phyloP scores from a whole-genome alignment of 2,797 vertebrate species.

The Dallia pectoralis region DNA sequence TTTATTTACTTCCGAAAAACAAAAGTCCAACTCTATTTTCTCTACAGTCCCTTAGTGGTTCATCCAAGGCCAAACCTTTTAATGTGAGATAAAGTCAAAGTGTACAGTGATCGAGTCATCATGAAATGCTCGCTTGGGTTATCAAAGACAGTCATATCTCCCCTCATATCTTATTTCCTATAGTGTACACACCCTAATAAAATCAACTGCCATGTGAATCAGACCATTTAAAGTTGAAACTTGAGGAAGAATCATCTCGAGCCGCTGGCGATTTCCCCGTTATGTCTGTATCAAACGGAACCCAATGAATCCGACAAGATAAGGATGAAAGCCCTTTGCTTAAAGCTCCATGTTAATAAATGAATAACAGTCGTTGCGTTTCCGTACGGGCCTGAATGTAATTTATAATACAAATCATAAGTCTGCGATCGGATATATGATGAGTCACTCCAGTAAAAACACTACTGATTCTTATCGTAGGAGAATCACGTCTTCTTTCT shows the following conservation, averaged over 20 bases:
- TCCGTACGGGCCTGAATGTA: slow-evolving; percentile 64
- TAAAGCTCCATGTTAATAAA: slow-evolving; percentile 67
- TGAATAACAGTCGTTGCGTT: slow-evolving; percentile 69
- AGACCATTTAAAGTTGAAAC: slow-evolving; percentile 24
- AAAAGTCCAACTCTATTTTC: background rate
- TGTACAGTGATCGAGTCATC: slow-evolving; percentile 1
- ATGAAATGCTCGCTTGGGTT: slow-evolving; percentile 4
- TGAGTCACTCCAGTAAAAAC: slow-evolving; percentile 65
- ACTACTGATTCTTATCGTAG: slow-evolving; percentile 43
- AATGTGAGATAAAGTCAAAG: background rate
- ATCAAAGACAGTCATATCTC: slow-evolving; percentile 9
- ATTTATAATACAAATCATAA: slow-evolving; percentile 66
- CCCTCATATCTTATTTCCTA: slow-evolving; percentile 13
- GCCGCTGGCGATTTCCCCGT: background rate
- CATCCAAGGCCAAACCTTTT: slow-evolving; percentile 3
- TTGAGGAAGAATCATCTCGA: slow-evolving; percentile 17
- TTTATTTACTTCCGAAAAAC: background rate
- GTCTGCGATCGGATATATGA: slow-evolving; percentile 40
- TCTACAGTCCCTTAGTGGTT: background rate
- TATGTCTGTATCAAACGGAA: slow-evolving; percentile 55
- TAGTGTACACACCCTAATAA: slow-evolving; percentile 32
- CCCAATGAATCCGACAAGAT: slow-evolving; percentile 63
- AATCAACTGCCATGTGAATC: slow-evolving; percentile 20
- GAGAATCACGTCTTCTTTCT: slow-evolving; percentile 39
- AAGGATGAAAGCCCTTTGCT: slow-evolving; percentile 61